Percentiles rank a stretch among this genome's conserved stretches.
phyloP scores from a whole-genome alignment of 2,797 vertebrate genomes.

The Choloepus didactylus region DNA sequence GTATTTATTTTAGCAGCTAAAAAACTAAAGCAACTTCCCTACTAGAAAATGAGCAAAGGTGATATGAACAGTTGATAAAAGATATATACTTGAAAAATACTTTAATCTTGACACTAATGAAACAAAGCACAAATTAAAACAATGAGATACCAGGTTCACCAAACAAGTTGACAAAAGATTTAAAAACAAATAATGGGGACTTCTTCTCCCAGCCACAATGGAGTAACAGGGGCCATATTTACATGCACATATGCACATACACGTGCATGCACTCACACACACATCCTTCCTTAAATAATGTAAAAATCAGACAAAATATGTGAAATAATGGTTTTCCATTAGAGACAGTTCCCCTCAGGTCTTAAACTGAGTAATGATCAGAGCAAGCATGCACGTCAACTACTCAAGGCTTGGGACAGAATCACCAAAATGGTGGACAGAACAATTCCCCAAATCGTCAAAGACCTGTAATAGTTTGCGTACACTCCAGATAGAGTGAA shows the following conservation, averaged over 20 bases:
- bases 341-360: neutral
- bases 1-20: too few species aligned
- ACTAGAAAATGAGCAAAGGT: neutral
- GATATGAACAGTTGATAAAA: neutral
- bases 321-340: neutral
- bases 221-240: neutral
- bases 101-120: neutral
- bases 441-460: neutral
- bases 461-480: neutral
- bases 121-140: slow-evolving; percentile 20
- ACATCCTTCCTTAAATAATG: neutral
- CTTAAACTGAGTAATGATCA: neutral
- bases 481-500: neutral
- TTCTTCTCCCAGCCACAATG: neutral
- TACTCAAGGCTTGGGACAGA: neutral
- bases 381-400: neutral
- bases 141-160: neutral
- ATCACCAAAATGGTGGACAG: neutral
- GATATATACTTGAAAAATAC: neutral
- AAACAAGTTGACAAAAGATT: neutral
- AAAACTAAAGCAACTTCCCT: neutral
- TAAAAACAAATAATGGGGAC: slow-evolving; percentile 12
- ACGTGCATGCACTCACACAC: neutral
- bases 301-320: neutral
- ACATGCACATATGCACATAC: neutral